Base-by-base conservation (phyloP, 2,113 vertebrate species). In the Oreocharis arfaki region DNA sequence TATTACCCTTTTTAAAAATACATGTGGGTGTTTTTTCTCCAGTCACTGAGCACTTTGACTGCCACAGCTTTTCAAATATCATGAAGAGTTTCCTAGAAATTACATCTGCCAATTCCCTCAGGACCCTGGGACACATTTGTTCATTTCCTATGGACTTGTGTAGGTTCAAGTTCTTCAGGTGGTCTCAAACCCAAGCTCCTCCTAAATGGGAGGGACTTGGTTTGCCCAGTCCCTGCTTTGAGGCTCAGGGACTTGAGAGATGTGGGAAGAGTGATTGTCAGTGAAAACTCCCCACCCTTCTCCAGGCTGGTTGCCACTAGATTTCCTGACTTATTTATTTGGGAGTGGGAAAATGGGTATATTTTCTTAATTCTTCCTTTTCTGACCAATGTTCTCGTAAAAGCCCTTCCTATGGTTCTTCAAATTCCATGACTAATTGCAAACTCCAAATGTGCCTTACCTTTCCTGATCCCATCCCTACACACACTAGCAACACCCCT, bases 191-290 rank as follows among this genome's bases (percentile, higher is more conserved):
- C 6, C 21, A 13, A 19, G 6, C 23, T 67, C 14, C 47, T 69
- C 32, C 24, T 16, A 16, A 28, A 20, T 0, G 4, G 13, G 19
- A 86, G 4, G 5, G 7, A 13, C 2, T 42, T 55, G 16, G 21
- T 49, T 84, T 7, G 1, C 12, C 33, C 44, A 55, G 21, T 10
- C 35, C 33, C 35, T 61, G 37, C 30, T 50, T n/a, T 42, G 18
- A 79, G 39, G 32, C 33, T 69, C 44, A 79, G 18, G 16, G 39
- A 20, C 23, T 35, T 41, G 14, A 49, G 47, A 71, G 17, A 18
- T 10, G 57, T 27, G 46, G 16, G 23, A 55, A 35, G 47, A 78
- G n/a, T 5, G 39, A 44, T 0, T 24, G 6, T 6, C 26, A 70
- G 33, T 27, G 24, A 46, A 81, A 81, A 19, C 13, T 16, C 18